Evolutionary conservation across 2,797 vertebrate species (phyloP), one percentile per base, ranked within the genome.

Genomic region (Gymnothorax reevesii): DNA sequence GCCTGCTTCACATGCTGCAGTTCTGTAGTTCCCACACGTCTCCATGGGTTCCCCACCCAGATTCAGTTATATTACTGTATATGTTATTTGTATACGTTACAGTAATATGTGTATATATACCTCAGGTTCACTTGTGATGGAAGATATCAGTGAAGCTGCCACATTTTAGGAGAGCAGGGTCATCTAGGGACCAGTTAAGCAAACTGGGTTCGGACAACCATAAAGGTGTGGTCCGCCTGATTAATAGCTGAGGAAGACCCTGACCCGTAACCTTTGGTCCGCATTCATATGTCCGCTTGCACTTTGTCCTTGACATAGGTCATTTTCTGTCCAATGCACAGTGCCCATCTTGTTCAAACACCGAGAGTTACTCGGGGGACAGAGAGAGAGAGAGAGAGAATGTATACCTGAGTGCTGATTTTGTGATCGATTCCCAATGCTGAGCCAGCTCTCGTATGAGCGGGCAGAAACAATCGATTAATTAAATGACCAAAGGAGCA

Each of bases 251-350:
- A n/a, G 42, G 77, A 55, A 80, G 80, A n/a, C 42, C 83, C 64
- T 86, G 80, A 64, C 83, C 83, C 57, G 2, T 64, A 15, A 77
- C 73, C 73, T 77, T 77, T 42, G 73, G 73, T 52, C 52, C 33
- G 49, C 27, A 49, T 52, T 66, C 83, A 7, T 84, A n/a, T 55
- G 33, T 64, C 83, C 60, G 15, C 27, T 49, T 66, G 59, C 60
- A 84, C 27, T 64, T 64, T 8, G 42, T 82, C 62, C 79, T 66
- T 62, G 7, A 7, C 59, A 84, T 69, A 22, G 69, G 79, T 55
- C 77, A 52, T 83, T 87, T 69, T 17, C 13, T 12, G n/a, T 64
- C 60, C 77, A 86, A 88, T 87, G 57, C 54, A 84, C 22, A n/a
- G 17, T 57, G 17, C 42, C 57, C 20, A 7, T n/a, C 25, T 1